Evolutionary conservation across 2,888 invertebrate genomes (phyloP).

Genomic region (Listrodromus nycthemerus): DNA sequence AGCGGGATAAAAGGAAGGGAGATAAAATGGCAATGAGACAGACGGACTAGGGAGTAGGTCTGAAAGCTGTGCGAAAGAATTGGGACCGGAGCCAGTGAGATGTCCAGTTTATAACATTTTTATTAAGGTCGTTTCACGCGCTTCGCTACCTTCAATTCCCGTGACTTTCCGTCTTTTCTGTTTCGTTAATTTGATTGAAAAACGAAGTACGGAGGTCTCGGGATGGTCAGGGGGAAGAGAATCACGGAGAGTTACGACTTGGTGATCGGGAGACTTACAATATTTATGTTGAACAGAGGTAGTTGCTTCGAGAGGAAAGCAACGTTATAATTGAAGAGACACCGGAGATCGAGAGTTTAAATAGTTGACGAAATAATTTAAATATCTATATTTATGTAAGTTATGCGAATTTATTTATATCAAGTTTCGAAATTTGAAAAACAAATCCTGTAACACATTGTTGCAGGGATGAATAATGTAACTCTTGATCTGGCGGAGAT

Average conservation of each 20-base stretch:
- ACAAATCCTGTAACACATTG: no score
- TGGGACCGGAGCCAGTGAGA: slow-evolving; percentile 46
- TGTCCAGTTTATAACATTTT: slow-evolving; percentile 41
- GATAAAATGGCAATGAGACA: slow-evolving; percentile 38
- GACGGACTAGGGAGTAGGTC: slow-evolving; percentile 46
- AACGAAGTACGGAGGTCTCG: slow-evolving; percentile 27
- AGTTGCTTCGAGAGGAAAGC: neutral
- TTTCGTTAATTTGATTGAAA: slow-evolving; percentile 22
- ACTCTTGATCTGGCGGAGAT: no score
- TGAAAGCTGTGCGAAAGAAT: slow-evolving; percentile 27
- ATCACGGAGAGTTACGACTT: slow-evolving; percentile 12
- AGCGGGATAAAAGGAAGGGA: slow-evolving; percentile 46
- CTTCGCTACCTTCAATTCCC: slow-evolving; percentile 11
- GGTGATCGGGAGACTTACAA: neutral
- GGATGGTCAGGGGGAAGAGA: neutral
- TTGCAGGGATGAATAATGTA: no score
- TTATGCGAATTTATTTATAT: neutral
- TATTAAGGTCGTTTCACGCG: slow-evolving; percentile 22
- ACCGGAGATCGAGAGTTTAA: slow-evolving; percentile 13
- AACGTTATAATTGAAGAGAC: slow-evolving; percentile 12
- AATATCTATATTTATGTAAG: no score
- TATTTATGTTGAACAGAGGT: neutral
- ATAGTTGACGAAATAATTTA: neutral
- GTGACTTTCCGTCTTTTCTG: slow-evolving; percentile 22
- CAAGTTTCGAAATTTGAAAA: neutral